phyloP scores from a whole-genome alignment of 2,888 invertebrate species.

The Thecocarcelia acutangulata region DNA sequence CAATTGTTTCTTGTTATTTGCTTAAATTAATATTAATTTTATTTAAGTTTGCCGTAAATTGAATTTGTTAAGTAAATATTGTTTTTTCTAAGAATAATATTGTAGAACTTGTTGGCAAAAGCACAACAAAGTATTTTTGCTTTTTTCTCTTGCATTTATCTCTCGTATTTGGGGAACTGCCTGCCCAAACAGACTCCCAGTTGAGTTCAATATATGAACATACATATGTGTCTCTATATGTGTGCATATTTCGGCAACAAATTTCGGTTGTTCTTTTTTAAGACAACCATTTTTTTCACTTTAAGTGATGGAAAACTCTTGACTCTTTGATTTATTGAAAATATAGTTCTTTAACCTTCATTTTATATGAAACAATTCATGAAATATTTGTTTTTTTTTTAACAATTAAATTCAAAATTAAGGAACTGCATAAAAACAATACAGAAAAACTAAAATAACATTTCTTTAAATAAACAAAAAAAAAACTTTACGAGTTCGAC shows the following conservation, averaged over 20 bases:
- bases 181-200: background rate
- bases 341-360: constrained; percentile 2
- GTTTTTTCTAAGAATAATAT: constrained; percentile 4
- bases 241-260: background rate
- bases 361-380: constrained; percentile 24
- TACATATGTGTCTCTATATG: too few species aligned
- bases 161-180: constrained; percentile 5
- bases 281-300: background rate
- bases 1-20: constrained; percentile 20
- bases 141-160: background rate
- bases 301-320: constrained; percentile 25
- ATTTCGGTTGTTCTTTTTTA: constrained; percentile 18
- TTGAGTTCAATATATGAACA: background rate
- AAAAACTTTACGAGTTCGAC: constrained; percentile 15
- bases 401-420: background rate
- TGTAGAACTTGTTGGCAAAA: constrained; percentile 27
- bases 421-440: background rate
- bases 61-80: background rate
- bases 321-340: constrained; percentile 5
- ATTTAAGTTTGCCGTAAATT: background rate
- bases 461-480: constrained; percentile 30
- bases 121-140: constrained; percentile 11
- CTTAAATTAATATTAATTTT: constrained; percentile 7
- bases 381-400: constrained; percentile 9
- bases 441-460: constrained; percentile 18